Conservation (phyloP, 2,888 invertebrate genomes). For the Heliconius hortense region DNA sequence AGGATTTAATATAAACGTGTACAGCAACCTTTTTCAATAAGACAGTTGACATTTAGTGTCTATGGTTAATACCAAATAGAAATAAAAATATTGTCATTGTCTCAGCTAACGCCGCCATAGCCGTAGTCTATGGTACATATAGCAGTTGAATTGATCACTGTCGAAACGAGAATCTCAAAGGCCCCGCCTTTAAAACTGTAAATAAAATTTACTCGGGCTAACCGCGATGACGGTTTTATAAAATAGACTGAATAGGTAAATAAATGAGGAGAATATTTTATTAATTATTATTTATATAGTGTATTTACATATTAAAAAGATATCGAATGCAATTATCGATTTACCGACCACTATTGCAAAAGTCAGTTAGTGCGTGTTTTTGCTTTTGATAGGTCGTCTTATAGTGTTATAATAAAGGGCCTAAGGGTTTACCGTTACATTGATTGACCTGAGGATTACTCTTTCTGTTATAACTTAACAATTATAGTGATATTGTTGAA, state of each 20-base stretch:
- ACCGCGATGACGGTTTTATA: conserved; percentile 75
- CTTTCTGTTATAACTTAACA: conserved; percentile 60
- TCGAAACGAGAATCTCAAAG: conserved; percentile 73
- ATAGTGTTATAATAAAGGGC: conserved; percentile 50
- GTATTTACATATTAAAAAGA: conserved; percentile 23
- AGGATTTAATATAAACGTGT: neutral
- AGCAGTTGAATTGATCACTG: conserved; percentile 72
- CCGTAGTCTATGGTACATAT: conserved; percentile 59
- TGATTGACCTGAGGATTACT: conserved; percentile 46
- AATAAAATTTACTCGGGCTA: conserved; percentile 69
- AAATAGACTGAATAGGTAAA: conserved; percentile 68
- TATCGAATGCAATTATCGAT: conserved; percentile 62
- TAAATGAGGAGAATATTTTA: conserved; percentile 38
- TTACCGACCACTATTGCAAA: conserved; percentile 63
- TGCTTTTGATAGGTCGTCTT: conserved; percentile 53
- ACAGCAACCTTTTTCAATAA: neutral
- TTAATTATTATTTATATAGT: conserved; percentile 33
- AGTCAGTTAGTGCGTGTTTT: conserved; percentile 63
- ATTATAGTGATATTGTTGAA: conserved; percentile 70
- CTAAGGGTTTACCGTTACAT: conserved; percentile 48
- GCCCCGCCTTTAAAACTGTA: conserved; percentile 76
- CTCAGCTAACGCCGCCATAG: conserved; percentile 29
- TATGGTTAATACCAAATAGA: neutral
- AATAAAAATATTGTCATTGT: conserved; percentile 29
- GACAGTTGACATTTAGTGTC: conserved; percentile 5